A percentile compares a stretch with the other conserved stretches of the same genome.
These are phyloP conservation scores for Nasua narica DNA, from an alignment of 2,797 vertebrate species.

Conservation along the genomic window DNA sequence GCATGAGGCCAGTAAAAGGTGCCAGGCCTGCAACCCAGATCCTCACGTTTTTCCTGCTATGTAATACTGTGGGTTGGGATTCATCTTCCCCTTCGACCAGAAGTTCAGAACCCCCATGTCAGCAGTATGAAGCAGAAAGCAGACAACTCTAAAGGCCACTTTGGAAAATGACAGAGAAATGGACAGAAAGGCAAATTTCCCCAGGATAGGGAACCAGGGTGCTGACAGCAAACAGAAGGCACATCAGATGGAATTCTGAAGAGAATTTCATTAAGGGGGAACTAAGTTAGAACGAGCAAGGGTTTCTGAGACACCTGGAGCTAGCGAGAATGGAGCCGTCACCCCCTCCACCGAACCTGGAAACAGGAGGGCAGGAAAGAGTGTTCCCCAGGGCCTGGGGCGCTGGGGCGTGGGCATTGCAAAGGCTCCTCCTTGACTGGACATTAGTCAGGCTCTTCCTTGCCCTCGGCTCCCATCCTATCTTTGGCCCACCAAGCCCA, in stretches of 20 bases:
- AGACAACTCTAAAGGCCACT: not conserved
- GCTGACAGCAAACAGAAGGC: not conserved
- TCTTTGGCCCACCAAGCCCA: not conserved
- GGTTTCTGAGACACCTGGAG: fast-evolving
- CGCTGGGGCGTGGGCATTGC: fast-evolving
- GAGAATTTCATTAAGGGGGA: not conserved
- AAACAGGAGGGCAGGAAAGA: not conserved
- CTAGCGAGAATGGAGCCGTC: not conserved
- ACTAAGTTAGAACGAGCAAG: not conserved
- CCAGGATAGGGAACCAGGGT: not conserved
- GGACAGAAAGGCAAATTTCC: not conserved
- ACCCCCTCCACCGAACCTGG: too few species aligned
- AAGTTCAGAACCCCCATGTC: not conserved
- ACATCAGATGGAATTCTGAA: not conserved
- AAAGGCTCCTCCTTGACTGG: not conserved
- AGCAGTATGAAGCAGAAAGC: not conserved
- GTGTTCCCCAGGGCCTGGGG: not conserved
- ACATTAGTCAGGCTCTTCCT: not conserved
- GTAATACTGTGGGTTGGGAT: not conserved
- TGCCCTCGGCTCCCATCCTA: not conserved
- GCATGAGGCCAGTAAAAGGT: not conserved
- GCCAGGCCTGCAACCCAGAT: not conserved
- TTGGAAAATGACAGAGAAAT: not conserved
- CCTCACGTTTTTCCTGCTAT: not conserved
- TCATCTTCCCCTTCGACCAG: not conserved